Conservation (phyloP, 2,888 invertebrate species). For the Theretra japonica region DNA sequence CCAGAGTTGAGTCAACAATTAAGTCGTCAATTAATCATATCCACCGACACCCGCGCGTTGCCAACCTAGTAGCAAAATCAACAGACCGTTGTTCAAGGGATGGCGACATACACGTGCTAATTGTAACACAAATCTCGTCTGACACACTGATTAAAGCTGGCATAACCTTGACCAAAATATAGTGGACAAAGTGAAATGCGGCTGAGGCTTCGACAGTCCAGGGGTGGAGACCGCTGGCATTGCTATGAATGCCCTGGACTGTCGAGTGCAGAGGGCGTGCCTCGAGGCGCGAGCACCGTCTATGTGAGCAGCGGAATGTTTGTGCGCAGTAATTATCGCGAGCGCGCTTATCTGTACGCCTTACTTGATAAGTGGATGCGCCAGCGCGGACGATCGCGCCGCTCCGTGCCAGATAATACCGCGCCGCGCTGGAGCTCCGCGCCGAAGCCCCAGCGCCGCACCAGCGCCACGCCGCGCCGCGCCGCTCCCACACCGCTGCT, state of each 20-base stretch:
- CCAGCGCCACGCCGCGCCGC: slow-evolving; percentile 5
- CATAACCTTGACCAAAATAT: neutral
- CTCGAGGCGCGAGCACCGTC: neutral
- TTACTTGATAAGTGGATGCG: slow-evolving; percentile 42
- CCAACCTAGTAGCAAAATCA: slow-evolving; percentile 4
- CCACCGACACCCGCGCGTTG: slow-evolving; percentile 23
- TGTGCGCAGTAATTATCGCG: slow-evolving; percentile 47
- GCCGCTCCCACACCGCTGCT: neutral
- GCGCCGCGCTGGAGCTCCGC: neutral
- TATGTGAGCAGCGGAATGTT: slow-evolving; percentile 7
- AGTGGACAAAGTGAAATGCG: neutral
- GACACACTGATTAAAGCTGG: neutral
- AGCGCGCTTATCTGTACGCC: slow-evolving; percentile 43
- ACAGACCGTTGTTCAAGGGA: neutral
- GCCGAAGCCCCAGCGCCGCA: neutral
- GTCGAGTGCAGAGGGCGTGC: neutral
- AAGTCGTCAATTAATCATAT: slow-evolving; percentile 34
- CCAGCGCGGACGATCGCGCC: slow-evolving; percentile 42
- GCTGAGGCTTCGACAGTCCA: neutral
- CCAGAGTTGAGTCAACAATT: slow-evolving; percentile 31
- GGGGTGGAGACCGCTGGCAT: neutral
- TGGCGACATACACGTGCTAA: neutral
- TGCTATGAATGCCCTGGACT: neutral
- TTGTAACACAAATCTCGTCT: neutral
- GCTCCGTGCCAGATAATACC: slow-evolving; percentile 20